phyloP scores from a whole-genome alignment of 1,140 invertebrate genomes.

The Kradibia gibbosae region DNA sequence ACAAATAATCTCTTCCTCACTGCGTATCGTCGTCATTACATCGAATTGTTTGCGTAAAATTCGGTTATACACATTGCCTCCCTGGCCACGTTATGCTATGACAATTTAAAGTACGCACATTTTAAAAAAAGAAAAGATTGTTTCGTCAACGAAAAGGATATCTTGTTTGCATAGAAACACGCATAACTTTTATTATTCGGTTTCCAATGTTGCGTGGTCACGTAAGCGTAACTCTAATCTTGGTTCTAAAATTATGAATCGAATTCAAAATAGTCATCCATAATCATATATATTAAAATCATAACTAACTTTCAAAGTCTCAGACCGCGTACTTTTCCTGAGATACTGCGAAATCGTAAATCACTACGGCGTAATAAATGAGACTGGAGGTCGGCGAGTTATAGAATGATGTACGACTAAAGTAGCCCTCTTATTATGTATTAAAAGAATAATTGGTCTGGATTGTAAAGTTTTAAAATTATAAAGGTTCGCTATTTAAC shows the following conservation, averaged over 20 bases:
- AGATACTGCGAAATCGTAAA: neutral
- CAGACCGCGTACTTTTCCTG: neutral
- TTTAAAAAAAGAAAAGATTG: neutral
- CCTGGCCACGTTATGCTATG: neutral
- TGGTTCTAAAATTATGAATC: neutral
- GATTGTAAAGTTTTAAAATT: constrained; percentile 5
- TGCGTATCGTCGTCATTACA: constrained; percentile 14
- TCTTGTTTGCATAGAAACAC: constrained; percentile 16
- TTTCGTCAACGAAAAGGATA: neutral
- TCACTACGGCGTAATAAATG: neutral
- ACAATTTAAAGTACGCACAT: constrained; percentile 24
- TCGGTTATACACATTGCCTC: constrained; percentile 1
- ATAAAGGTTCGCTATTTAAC: neutral
- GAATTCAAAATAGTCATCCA: neutral
- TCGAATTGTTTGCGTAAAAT: neutral
- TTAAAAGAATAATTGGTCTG: neutral
- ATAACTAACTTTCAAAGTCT: neutral
- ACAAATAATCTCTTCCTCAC: constrained; percentile 25
- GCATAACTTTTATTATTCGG: neutral
- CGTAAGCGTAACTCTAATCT: neutral
- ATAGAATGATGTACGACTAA: constrained; percentile 21
- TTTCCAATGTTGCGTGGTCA: neutral
- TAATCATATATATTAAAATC: neutral
- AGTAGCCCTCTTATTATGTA: neutral
- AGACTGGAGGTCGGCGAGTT: neutral